These are phyloP conservation scores for Parapsyche elsis DNA, from an alignment of 1,140 invertebrate genomes.

Conservation along the genomic window DNA sequence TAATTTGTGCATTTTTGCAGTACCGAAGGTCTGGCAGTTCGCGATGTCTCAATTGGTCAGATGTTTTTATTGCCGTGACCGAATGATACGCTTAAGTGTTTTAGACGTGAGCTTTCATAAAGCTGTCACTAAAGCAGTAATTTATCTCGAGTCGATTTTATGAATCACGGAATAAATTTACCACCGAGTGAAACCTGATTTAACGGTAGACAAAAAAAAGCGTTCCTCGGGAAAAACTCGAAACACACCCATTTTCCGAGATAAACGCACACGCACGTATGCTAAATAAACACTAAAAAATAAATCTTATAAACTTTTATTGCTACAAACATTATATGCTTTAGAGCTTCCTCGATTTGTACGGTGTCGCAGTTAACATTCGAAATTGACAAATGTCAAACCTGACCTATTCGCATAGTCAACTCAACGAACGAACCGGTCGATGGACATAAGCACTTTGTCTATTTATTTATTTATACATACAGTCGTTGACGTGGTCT, in stretches of 20 bases:
- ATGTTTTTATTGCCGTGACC: slow-evolving; percentile 28
- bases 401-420: slow-evolving; percentile 20
- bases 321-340: background rate
- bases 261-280: background rate
- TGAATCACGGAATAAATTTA: slow-evolving; percentile 31
- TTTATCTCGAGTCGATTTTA: slow-evolving; percentile 30
- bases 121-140: slow-evolving; percentile 35
- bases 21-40: background rate
- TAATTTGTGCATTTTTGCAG: background rate
- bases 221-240: background rate
- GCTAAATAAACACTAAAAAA: too few species aligned
- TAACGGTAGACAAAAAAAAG: slow-evolving; percentile 4
- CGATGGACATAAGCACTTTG: background rate
- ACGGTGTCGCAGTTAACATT: slow-evolving; percentile 10
- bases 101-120: slow-evolving; percentile 38
- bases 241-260: background rate
- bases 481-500: slow-evolving; percentile 1
- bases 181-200: slow-evolving; percentile 17
- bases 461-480: slow-evolving; percentile 4
- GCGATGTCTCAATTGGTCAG: slow-evolving; percentile 32
- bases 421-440: background rate
- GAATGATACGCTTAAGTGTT: slow-evolving; percentile 24
- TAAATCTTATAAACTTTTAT: too few species aligned
- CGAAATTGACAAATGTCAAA: slow-evolving; percentile 23
- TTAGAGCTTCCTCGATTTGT: background rate